Percentiles rank a stretch among this genome's conserved stretches.
These are phyloP conservation scores for Leptobrachium leishanense DNA, from an alignment of 2,113 vertebrate species.

Conservation along the genomic window DNA sequence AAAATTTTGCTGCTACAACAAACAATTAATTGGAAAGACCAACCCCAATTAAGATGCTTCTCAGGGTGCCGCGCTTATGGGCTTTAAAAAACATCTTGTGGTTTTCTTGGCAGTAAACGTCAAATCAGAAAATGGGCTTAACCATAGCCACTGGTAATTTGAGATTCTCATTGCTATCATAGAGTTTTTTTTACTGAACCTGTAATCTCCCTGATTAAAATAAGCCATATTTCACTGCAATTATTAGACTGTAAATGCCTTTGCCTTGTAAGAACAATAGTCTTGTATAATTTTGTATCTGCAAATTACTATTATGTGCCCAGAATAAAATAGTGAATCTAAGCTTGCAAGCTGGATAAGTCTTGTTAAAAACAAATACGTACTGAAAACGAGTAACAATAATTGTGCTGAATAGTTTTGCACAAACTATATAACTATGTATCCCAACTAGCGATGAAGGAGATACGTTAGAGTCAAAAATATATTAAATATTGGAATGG, in stretches of 20 bases:
- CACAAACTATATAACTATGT: conserved; percentile 2
- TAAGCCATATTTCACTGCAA: background rate
- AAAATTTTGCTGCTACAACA: background rate
- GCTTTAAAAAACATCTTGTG: background rate
- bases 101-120: background rate
- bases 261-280: background rate
- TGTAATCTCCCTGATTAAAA: background rate
- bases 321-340: background rate
- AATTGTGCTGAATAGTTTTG: conserved; percentile 14
- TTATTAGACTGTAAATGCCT: background rate
- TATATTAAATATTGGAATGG: conserved; percentile 15
- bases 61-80: background rate
- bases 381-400: conserved; percentile 23
- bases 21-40: background rate
- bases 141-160: background rate
- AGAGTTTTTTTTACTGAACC: background rate
- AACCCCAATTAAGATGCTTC: background rate
- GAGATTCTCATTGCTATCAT: background rate
- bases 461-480: conserved; percentile 13
- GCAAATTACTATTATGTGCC: background rate
- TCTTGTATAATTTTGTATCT: background rate
- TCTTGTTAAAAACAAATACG: conserved; percentile 13
- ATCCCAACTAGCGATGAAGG: conserved; percentile 14
- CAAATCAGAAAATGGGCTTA: background rate
- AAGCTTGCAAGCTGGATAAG: background rate